A percentile compares a stretch with the other conserved stretches of the same genome.
phyloP scores from a whole-genome alignment of 2,113 vertebrate species.

The Eulacestoma nigropectus region DNA sequence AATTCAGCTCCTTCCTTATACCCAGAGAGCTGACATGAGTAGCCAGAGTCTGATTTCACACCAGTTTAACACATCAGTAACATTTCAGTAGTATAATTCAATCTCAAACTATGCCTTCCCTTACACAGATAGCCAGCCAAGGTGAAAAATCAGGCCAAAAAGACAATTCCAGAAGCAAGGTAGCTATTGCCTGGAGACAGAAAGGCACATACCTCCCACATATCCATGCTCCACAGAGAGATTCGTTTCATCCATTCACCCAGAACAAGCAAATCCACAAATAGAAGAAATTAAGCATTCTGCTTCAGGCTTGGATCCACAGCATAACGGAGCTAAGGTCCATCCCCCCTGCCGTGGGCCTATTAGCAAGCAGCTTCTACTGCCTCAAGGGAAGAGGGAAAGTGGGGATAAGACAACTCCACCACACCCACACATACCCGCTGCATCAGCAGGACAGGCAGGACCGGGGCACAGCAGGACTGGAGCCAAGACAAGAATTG shows the following conservation, averaged over 20 bases:
- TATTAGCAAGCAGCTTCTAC: not conserved
- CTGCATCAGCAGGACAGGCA: not conserved
- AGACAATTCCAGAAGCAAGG: not conserved
- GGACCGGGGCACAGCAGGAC: not conserved
- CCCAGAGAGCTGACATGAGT: not conserved
- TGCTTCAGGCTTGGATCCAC: not conserved
- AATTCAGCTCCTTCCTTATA: not conserved
- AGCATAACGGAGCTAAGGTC: not conserved
- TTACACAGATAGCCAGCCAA: not conserved
- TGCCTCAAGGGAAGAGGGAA: not conserved
- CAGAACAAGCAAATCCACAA: not conserved
- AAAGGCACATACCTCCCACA: not conserved
- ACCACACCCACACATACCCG: not conserved
- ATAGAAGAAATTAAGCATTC: not conserved
- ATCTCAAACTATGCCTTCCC: not conserved
- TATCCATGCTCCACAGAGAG: not conserved
- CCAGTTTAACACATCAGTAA: not conserved
- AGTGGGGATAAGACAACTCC: not conserved
- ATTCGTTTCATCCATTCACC: not conserved
- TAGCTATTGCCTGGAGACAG: not conserved
- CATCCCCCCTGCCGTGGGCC: not conserved
- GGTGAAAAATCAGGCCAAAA: not conserved
- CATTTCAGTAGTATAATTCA: not conserved
- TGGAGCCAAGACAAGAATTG: not conserved
- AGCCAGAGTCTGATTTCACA: not conserved